phyloP scores from a whole-genome alignment of 2,113 vertebrate species.

The Pimephales promelas region DNA sequence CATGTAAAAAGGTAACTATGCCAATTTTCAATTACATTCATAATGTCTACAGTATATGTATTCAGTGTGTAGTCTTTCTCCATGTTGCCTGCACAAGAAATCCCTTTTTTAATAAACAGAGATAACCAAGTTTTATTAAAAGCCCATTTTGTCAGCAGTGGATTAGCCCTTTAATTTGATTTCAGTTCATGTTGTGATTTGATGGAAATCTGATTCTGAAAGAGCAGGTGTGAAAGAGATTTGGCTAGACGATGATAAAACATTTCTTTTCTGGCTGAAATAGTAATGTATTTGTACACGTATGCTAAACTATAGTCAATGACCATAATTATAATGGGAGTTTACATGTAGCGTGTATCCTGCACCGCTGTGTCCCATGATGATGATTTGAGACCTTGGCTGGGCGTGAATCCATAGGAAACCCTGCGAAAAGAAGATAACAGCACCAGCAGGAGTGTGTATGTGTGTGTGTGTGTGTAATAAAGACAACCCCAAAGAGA shows the following conservation, averaged over 20 bases:
- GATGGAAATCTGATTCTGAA: neutral
- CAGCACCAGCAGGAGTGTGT: slow-evolving; percentile 54
- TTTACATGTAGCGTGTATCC: slow-evolving; percentile 8
- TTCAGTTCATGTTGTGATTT: neutral
- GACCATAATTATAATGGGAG: neutral
- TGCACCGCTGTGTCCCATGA: neutral
- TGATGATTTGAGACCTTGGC: slow-evolving; percentile 38
- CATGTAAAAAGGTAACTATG: neutral
- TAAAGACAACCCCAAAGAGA: slow-evolving; percentile 37
- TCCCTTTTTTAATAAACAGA: neutral
- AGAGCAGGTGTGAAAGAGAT: neutral
- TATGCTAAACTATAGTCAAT: neutral
- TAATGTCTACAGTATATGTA: neutral
- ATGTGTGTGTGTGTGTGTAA: slow-evolving; percentile 48
- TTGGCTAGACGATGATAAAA: neutral
- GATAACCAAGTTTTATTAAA: neutral
- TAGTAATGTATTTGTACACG: neutral
- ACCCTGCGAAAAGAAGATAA: slow-evolving; percentile 79
- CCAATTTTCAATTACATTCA: neutral
- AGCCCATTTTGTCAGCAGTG: neutral
- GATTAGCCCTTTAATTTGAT: neutral
- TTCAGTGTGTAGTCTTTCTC: neutral
- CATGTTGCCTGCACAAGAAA: neutral
- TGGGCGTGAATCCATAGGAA: slow-evolving; percentile 79
- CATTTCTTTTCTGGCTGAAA: neutral